phyloP scores from a whole-genome alignment of 2,888 invertebrate species.

The Drosophila diplacantha region DNA sequence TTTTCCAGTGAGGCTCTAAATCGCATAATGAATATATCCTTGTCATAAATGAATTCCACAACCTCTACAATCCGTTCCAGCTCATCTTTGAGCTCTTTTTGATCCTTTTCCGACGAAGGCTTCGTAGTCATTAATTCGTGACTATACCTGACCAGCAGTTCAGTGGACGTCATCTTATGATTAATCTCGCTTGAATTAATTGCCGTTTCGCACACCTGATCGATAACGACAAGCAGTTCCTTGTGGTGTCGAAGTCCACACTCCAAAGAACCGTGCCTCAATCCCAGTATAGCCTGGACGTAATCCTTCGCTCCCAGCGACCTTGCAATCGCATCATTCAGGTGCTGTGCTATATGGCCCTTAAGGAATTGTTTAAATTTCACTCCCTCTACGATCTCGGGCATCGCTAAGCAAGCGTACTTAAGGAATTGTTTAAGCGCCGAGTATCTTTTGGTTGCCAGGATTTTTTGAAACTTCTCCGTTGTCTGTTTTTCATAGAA shows the following conservation, averaged over 20 bases:
- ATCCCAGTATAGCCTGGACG: background rate
- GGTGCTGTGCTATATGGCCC: background rate
- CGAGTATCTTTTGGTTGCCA: background rate
- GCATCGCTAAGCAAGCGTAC: constrained; percentile 13
- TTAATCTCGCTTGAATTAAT: constrained; percentile 1
- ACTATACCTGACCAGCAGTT: background rate
- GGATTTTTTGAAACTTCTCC: background rate
- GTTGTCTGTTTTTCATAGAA: constrained; percentile 5
- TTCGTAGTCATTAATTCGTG: constrained; percentile 6
- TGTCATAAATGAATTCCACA: constrained; percentile 1
- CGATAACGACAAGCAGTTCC: background rate
- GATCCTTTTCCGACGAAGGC: background rate
- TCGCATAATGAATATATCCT: background rate
- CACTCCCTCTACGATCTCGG: background rate
- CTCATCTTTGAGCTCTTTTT: background rate
- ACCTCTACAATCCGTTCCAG: constrained; percentile 1
- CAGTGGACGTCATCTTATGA: background rate
- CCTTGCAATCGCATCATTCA: background rate
- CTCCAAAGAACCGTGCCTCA: background rate
- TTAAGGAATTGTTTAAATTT: background rate
- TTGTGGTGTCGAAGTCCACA: constrained; percentile 6
- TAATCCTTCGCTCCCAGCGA: constrained; percentile 3
- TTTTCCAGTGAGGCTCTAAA: background rate
- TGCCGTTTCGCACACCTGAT: background rate
- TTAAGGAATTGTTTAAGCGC: constrained; percentile 14